phyloP scores from a whole-genome alignment of 1,140 invertebrate species.

The Centruroides sculpturatus region DNA sequence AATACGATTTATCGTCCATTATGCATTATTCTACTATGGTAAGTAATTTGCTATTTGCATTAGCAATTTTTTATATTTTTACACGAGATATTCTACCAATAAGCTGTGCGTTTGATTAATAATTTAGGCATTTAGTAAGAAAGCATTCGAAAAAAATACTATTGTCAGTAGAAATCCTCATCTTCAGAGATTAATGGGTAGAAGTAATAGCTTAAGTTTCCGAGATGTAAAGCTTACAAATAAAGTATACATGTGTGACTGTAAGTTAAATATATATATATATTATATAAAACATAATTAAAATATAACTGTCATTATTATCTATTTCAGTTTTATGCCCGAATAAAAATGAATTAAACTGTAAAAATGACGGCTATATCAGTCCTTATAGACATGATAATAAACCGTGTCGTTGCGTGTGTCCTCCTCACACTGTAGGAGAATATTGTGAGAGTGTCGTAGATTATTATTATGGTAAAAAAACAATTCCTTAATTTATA shows the following conservation, averaged over 20 bases:
- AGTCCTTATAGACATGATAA: slow-evolving; percentile 11
- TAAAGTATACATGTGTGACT: slow-evolving; percentile 15
- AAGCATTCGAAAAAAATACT: slow-evolving; percentile 16
- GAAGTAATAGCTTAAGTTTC: slow-evolving; percentile 14
- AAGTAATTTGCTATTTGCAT: too few species aligned
- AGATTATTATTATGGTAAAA: slow-evolving; percentile 6
- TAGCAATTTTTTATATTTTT: background rate
- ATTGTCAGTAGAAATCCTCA: slow-evolving; percentile 16
- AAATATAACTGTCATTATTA: background rate
- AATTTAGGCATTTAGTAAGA: slow-evolving; percentile 17
- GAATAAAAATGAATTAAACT: slow-evolving; percentile 5
- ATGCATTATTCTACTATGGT: slow-evolving; percentile 19
- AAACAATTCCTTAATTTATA: background rate
- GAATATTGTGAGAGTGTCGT: slow-evolving; percentile 11
- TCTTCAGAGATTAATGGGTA: slow-evolving; percentile 15
- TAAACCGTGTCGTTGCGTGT: slow-evolving; percentile 15
- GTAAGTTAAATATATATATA: slow-evolving; percentile 13
- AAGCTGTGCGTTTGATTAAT: background rate
- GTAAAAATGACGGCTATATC: slow-evolving; percentile 19
- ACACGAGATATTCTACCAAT: background rate
- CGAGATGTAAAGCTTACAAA: slow-evolving; percentile 19
- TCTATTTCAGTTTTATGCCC: slow-evolving; percentile 12
- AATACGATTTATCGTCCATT: slow-evolving; percentile 17
- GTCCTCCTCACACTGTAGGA: slow-evolving; percentile 18
- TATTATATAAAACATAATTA: background rate